A percentile compares a stretch with the other conserved stretches of the same genome.
phyloP scores from a whole-genome alignment of 2,888 invertebrate species.

The Archips crataeganus region DNA sequence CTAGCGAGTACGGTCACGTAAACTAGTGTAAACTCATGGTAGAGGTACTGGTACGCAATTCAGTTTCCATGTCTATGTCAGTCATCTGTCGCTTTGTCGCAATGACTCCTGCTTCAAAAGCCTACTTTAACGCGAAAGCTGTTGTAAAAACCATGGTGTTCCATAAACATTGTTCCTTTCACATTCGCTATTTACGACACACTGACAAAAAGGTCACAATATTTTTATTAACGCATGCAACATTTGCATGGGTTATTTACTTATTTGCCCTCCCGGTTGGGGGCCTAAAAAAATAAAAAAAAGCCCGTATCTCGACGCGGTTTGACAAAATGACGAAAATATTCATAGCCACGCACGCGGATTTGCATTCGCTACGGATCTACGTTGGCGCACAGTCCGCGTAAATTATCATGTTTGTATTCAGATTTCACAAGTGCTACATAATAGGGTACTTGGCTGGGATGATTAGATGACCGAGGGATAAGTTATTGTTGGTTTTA shows the following conservation, averaged over 20 bases:
- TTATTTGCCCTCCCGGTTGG: slow-evolving; percentile 15
- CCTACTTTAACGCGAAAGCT: not conserved
- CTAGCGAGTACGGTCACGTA: too few species aligned
- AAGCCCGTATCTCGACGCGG: slow-evolving; percentile 43
- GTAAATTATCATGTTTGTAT: slow-evolving; percentile 50
- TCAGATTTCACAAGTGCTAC: slow-evolving; percentile 27
- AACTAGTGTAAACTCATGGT: too few species aligned
- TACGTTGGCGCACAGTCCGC: slow-evolving; percentile 45
- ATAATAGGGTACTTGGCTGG: slow-evolving; percentile 22
- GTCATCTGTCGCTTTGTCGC: too few species aligned
- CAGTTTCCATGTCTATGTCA: too few species aligned
- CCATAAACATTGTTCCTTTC: not conserved
- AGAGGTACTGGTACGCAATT: too few species aligned
- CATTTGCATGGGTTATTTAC: slow-evolving; percentile 28
- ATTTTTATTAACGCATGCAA: slow-evolving; percentile 10
- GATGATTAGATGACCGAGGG: not conserved
- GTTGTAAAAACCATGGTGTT: not conserved
- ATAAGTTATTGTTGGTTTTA: not conserved
- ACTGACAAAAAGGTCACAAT: not conserved
- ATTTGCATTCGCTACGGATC: slow-evolving; percentile 55
- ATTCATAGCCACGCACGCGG: slow-evolving; percentile 62
- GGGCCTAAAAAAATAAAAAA: slow-evolving; percentile 41
- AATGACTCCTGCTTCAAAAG: too few species aligned
- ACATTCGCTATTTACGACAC: not conserved
- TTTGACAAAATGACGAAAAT: slow-evolving; percentile 58